Evolutionary conservation across 2,113 vertebrate genomes (phyloP).

Genomic region (Dicentrarchus labrax): DNA sequence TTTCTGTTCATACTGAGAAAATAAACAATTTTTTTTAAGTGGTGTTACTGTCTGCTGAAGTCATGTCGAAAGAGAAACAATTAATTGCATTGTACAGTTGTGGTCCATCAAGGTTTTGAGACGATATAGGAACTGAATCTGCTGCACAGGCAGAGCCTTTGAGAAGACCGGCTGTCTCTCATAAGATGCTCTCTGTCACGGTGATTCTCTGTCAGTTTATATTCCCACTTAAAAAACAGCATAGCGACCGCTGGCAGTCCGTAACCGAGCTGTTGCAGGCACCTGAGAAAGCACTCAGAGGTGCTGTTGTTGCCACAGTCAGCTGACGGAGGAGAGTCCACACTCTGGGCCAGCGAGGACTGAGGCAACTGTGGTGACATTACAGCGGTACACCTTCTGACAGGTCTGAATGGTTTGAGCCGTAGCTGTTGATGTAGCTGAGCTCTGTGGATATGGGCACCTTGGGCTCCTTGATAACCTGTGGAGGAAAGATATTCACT

Average conservation of each 20-base stretch:
- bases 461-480: constrained; percentile 72
- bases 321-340: constrained; percentile 17
- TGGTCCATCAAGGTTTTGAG: constrained; percentile 15
- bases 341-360: background rate
- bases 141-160: background rate
- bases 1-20: constrained; percentile 19
- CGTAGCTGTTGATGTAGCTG: constrained; percentile 78
- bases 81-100: constrained; percentile 12
- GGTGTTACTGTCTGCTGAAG: constrained; percentile 5
- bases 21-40: constrained; percentile 36
- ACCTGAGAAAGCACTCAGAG: constrained; percentile 24
- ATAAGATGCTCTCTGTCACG: background rate
- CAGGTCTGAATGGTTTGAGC: constrained; percentile 85
- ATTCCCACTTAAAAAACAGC: constrained; percentile 7
- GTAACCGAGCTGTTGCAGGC: constrained; percentile 18
- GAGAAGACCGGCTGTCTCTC: background rate
- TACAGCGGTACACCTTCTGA: constrained; percentile 85
- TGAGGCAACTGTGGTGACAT: constrained; percentile 25
- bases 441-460: constrained; percentile 73
- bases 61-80: constrained; percentile 8
- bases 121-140: constrained; percentile 12
- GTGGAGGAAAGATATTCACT: constrained; percentile 22
- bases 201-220: background rate
- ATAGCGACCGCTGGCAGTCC: background rate
- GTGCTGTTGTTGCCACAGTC: constrained; percentile 16